Evolutionary conservation across 2,888 invertebrate genomes (phyloP), one percentile per base, ranked within the genome.

Genomic region (Ariolimax columbianus): DNA sequence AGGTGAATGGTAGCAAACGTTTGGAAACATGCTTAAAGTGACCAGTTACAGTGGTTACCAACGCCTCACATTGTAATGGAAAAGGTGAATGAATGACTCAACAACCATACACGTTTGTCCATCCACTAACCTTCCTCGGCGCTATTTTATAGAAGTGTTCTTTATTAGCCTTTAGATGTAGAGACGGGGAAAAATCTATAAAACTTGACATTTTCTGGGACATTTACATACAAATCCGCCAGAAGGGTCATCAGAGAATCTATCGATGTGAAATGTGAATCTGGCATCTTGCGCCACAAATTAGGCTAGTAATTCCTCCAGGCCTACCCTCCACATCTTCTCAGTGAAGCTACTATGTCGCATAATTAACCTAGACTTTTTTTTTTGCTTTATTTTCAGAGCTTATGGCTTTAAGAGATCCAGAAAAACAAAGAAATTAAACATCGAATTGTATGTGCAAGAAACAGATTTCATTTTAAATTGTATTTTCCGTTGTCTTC

Each of bases 161-260:
- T 55, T 81, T 55, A 81, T 81, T 81, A 72, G 55, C 70, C 72
- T 38, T 72, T 47, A 47, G 33, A 51, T n/a, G n/a, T 55, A 47
- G 40, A 38, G 38, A 72, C n/a, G 43, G 19, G 43, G n/a, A 19
- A 83, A 83, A 83, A 77, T 83, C 83, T 55, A 83, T 83, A 75
- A 33, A 68, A 59, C 77, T 77, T 83, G 83, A 83, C 83, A 75
- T 82, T 82, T 82, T 43, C 17, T 19, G 63, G 55, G 82, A 73
- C 82, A 83, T 77, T 77, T 83, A 77, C 68, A 68, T 77, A 77
- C 66, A 68, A n/a, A 14, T 26, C 7, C 9, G 55, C 83, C 77
- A 7, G 17, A n/a, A 63, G 77, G 66, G 26, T 33, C 66, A 77
- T 68, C 77, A 40, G 6, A 40, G 55, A 75, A 51, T 43, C 72